Conservation (phyloP, 2,888 invertebrate species). For the Noctua pronuba region DNA sequence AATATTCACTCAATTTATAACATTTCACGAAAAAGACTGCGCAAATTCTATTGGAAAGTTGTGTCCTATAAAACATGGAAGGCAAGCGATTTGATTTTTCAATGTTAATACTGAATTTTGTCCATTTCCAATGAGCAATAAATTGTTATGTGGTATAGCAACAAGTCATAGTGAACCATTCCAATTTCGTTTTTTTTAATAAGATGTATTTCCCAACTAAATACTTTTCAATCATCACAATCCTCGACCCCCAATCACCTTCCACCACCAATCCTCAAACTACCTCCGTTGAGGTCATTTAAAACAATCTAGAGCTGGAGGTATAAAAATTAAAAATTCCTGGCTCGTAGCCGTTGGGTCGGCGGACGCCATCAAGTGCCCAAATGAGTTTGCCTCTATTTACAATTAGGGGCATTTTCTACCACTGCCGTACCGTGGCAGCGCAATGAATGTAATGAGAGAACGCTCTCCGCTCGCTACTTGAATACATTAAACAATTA, state of each 20-base stretch:
- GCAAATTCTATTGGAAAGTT: background rate
- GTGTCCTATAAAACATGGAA: constrained; percentile 20
- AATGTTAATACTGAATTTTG: background rate
- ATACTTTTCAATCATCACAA: background rate
- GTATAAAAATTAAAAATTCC: constrained; percentile 81
- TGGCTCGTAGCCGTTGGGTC: constrained; percentile 66
- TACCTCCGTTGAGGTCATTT: constrained; percentile 48
- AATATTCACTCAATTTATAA: constrained; percentile 15
- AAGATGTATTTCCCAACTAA: background rate
- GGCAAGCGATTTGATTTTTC: constrained; percentile 25
- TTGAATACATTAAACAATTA: constrained; percentile 81
- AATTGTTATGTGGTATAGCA: background rate
- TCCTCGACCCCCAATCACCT: background rate
- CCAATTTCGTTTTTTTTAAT: background rate
- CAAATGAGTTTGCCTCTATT: constrained; percentile 82
- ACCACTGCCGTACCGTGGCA: constrained; percentile 41
- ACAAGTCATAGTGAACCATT: background rate
- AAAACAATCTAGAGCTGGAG: constrained; percentile 63
- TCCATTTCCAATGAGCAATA: background rate
- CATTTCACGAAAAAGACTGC: constrained; percentile 1
- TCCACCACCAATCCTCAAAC: constrained; percentile 22
- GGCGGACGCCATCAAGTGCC: constrained; percentile 76
- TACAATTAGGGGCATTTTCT: constrained; percentile 76
- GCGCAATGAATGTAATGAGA: constrained; percentile 77
- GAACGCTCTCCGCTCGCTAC: constrained; percentile 67